These are phyloP conservation scores for Deroptyus accipitrinus DNA, from an alignment of 2,113 vertebrate genomes.

Conservation along the genomic window DNA sequence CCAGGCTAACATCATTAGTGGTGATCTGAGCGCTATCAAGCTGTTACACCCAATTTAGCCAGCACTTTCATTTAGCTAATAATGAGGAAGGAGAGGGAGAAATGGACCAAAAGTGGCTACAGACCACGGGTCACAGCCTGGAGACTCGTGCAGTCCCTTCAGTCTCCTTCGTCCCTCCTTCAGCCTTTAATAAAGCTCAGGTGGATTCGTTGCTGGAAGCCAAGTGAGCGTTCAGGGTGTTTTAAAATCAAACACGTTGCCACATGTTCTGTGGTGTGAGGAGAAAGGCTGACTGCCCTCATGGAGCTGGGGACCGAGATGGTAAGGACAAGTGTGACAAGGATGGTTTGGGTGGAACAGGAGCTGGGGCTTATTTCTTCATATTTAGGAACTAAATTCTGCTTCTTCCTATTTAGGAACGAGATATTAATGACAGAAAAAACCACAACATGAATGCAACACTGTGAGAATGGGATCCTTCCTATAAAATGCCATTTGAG, in stretches of 20 bases:
- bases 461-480: neutral
- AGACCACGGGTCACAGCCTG: neutral
- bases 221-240: neutral
- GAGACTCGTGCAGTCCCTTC: neutral
- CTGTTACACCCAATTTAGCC: neutral
- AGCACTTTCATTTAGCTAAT: neutral
- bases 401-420: neutral
- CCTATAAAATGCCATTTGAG: neutral
- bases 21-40: neutral
- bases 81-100: neutral
- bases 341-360: neutral
- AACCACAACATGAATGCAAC: accelerated
- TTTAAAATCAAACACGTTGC: neutral
- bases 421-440: neutral
- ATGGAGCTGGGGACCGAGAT: neutral
- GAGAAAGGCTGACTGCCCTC: neutral
- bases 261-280: neutral
- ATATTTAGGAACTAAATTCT: neutral
- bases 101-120: neutral
- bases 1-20: neutral
- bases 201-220: neutral
- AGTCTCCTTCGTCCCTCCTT: neutral
- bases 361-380: neutral
- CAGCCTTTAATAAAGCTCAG: constrained; percentile 17
- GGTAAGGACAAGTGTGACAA: neutral